These are phyloP conservation scores for Lordiphosa stackelbergi DNA, from an alignment of 1,140 invertebrate species.

Conservation along the genomic window DNA sequence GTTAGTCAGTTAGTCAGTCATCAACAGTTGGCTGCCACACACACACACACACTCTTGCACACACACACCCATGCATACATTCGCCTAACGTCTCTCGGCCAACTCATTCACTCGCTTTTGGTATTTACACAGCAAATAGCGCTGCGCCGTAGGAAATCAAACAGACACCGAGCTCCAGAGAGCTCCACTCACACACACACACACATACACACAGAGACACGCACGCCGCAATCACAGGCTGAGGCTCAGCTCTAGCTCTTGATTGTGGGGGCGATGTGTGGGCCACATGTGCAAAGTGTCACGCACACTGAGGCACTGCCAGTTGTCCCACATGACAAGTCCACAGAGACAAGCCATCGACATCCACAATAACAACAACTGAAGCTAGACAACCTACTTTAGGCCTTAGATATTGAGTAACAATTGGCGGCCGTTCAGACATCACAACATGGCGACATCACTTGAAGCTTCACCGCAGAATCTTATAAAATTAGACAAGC, in stretches of 20 bases:
- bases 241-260: slow-evolving; percentile 35
- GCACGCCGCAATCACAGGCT: slow-evolving; percentile 53
- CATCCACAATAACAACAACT: slow-evolving; percentile 12
- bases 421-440: slow-evolving; percentile 33
- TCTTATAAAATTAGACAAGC: slow-evolving; percentile 1
- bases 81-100: slow-evolving; percentile 46
- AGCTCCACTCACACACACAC: slow-evolving; percentile 13
- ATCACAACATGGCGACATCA: too few species aligned
- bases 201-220: slow-evolving; percentile 11
- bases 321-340: slow-evolving; percentile 34
- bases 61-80: slow-evolving; percentile 28
- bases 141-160: slow-evolving; percentile 53
- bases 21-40: slow-evolving; percentile 58
- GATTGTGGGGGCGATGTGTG: slow-evolving; percentile 68
- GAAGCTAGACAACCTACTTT: slow-evolving; percentile 54
- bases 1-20: slow-evolving; percentile 71
- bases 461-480: slow-evolving; percentile 8
- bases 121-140: slow-evolving; percentile 48
- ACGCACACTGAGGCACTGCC: slow-evolving; percentile 39
- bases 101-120: slow-evolving; percentile 34
- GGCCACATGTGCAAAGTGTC: slow-evolving; percentile 67
- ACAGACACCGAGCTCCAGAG: slow-evolving; percentile 34
- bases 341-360: slow-evolving; percentile 16
- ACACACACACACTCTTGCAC: slow-evolving; percentile 23
- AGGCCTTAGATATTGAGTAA: slow-evolving; percentile 58